These are phyloP conservation scores for Corticium candelabrum DNA, from an alignment of 37 sponge, comb jelly and placozoan species.

Conservation along the genomic window DNA sequence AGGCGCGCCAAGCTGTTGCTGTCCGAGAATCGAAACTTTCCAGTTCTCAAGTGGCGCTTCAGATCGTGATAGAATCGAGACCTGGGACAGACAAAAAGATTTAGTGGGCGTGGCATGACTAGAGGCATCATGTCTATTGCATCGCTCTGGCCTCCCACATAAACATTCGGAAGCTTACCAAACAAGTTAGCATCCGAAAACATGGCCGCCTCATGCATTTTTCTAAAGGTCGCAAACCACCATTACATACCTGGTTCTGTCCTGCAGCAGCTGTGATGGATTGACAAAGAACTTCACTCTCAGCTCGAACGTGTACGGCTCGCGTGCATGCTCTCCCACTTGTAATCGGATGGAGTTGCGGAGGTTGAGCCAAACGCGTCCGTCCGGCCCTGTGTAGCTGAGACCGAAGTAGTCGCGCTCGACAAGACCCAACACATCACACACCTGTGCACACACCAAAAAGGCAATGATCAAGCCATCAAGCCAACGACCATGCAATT, in stretches of 20 bases:
- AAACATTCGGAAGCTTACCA: no score
- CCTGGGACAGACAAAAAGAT: not conserved
- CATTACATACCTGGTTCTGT: not conserved
- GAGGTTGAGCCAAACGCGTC: not conserved
- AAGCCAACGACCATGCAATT: no score
- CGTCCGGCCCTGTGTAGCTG: not conserved
- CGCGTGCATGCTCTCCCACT: not conserved
- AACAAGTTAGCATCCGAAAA: no score
- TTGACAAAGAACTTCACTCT: not conserved
- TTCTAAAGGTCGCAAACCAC: no score
- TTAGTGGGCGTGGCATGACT: not conserved
- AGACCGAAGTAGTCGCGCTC: not conserved
- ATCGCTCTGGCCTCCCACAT: no score
- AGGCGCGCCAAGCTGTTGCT: not conserved
- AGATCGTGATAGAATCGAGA: not conserved
- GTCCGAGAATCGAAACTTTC: not conserved
- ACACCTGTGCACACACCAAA: no score
- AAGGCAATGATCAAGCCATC: no score
- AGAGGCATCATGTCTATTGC: not conserved
- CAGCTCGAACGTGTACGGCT: not conserved
- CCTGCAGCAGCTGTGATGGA: not conserved
- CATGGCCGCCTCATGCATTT: no score
- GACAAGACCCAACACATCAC: not conserved
- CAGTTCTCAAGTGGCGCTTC: not conserved
- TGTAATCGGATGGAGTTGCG: not conserved